A percentile compares a stretch with the other conserved stretches of the same genome.
phyloP scores from a whole-genome alignment of 2,797 vertebrate species.

The Darevskia mixta region DNA sequence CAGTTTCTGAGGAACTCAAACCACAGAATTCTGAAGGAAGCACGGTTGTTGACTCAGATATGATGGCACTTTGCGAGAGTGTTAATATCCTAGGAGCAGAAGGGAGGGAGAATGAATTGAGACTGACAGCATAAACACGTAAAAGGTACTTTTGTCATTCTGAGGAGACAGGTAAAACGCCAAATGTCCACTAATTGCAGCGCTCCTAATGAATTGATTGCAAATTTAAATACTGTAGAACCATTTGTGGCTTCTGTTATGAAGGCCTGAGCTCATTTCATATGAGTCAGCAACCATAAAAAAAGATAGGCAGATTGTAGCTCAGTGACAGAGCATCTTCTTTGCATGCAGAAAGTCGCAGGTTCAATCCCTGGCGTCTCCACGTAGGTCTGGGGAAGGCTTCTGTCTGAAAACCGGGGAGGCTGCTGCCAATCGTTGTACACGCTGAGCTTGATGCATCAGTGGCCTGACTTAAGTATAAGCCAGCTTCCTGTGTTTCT shows the following conservation, averaged over 20 bases:
- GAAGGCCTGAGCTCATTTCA: neutral
- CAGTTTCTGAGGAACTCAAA: slow-evolving; percentile 25
- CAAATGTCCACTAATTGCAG: neutral
- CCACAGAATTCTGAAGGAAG: slow-evolving; percentile 43
- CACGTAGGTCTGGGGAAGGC: no score
- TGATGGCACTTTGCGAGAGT: slow-evolving; percentile 31
- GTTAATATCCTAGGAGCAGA: slow-evolving; percentile 24
- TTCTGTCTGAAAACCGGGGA: neutral
- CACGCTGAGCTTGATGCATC: no score
- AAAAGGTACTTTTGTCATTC: slow-evolving; percentile 31
- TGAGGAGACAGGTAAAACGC: slow-evolving; percentile 30
- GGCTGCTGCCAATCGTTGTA: neutral
- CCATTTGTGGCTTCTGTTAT: neutral
- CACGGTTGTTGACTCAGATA: slow-evolving; percentile 48
- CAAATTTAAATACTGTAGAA: neutral
- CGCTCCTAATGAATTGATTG: slow-evolving; percentile 6
- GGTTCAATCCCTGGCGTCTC: no score
- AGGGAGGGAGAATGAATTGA: slow-evolving; percentile 17
- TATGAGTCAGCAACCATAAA: neutral
- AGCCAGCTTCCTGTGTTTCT: no score
- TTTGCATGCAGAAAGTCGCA: no score
- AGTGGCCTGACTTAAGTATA: no score
- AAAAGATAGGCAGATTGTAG: no score
- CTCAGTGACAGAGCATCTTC: no score
- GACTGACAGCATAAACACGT: neutral